phyloP scores from a whole-genome alignment of 2,888 invertebrate species.

The Spilosoma lubricipeda region DNA sequence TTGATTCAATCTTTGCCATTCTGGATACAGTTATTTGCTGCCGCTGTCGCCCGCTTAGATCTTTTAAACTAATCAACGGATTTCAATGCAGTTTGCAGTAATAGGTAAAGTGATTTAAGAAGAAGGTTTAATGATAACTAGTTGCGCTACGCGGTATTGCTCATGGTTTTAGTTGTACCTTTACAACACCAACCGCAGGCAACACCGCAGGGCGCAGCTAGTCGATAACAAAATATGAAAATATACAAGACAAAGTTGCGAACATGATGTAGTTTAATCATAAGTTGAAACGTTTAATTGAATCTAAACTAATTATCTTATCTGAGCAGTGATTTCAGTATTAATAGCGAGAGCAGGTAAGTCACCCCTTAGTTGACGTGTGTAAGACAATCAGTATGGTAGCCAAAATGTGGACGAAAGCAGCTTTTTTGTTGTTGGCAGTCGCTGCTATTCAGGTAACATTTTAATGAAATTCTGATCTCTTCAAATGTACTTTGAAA shows the following conservation, averaged over 20 bases:
- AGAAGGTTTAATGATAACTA: too few relatives aligned
- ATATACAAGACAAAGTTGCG: too few relatives aligned
- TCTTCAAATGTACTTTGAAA: not conserved
- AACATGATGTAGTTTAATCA: not conserved
- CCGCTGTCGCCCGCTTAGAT: too few relatives aligned
- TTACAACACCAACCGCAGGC: too few relatives aligned
- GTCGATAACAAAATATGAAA: too few relatives aligned
- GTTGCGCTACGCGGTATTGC: too few relatives aligned
- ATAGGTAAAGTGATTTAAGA: too few relatives aligned
- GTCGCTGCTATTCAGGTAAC: constrained; percentile 65
- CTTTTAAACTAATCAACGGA: not conserved
- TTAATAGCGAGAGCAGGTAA: constrained; percentile 20
- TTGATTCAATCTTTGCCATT: too few relatives aligned
- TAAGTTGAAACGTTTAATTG: not conserved
- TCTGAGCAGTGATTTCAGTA: constrained; percentile 6
- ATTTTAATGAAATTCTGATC: not conserved
- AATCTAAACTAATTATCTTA: constrained; percentile 2
- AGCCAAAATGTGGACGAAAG: constrained; percentile 59
- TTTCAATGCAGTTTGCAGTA: too few relatives aligned
- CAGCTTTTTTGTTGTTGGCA: constrained; percentile 57
- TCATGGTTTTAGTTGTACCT: too few relatives aligned
- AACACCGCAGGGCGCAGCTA: too few relatives aligned
- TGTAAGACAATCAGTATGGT: constrained; percentile 46
- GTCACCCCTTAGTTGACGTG: constrained; percentile 25
- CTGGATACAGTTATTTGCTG: too few relatives aligned